These are phyloP conservation scores for Bubo blakistoni DNA, from an alignment of 2,113 vertebrate genomes.

Conservation along the genomic window DNA sequence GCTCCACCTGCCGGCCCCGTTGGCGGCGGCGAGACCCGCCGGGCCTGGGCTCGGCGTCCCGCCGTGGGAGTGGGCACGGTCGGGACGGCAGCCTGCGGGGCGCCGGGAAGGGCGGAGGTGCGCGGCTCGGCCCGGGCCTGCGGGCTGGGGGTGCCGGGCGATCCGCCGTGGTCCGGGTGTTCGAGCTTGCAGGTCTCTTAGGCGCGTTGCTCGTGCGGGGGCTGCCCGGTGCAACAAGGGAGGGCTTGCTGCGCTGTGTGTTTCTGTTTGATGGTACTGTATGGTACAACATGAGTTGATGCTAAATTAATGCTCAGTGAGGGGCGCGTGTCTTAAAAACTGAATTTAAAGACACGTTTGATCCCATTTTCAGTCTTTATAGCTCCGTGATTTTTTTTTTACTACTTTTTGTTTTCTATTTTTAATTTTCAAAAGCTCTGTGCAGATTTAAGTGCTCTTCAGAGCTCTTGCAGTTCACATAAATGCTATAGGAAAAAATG, in stretches of 20 bases:
- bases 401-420: background rate
- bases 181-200: background rate
- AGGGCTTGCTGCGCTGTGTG: background rate
- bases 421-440: rapidly evolving
- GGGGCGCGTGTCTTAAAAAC: rapidly evolving
- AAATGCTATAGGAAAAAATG: background rate
- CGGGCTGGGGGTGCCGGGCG: background rate
- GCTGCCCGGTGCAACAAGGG: background rate
- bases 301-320: background rate
- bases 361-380: rapidly evolving
- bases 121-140: background rate
- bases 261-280: rapidly evolving
- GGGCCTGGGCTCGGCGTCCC: background rate
- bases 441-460: background rate
- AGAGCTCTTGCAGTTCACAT: background rate
- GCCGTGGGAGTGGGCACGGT: background rate
- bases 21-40: background rate
- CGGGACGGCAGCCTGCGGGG: background rate
- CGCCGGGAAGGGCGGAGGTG: background rate
- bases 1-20: rapidly evolving
- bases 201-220: background rate
- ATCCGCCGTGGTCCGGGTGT: rapidly evolving
- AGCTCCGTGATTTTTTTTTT: background rate
- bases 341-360: background rate
- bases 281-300: background rate